Evolutionary conservation across 2,113 vertebrate genomes (phyloP).

Genomic region (Oncorhynchus tshawytscha): DNA sequence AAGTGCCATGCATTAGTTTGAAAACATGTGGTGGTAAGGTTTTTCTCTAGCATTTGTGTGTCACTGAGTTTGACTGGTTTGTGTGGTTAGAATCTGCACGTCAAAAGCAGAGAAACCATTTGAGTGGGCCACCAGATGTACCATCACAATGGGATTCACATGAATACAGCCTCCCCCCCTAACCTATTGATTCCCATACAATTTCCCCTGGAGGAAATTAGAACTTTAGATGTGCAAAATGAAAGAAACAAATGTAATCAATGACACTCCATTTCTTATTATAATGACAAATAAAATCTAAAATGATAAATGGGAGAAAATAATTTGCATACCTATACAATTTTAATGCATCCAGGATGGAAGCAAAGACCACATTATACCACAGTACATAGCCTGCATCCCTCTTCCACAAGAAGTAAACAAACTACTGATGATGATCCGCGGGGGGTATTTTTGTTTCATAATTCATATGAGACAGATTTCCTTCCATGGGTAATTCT

Average conservation of each 20-base stretch:
- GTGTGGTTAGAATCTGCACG: slow-evolving; percentile 30
- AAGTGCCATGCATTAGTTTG: slow-evolving; percentile 16
- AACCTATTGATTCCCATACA: background rate
- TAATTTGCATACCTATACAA: slow-evolving; percentile 58
- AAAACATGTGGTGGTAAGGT: slow-evolving; percentile 52
- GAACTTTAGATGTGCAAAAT: slow-evolving; percentile 9
- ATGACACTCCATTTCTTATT: slow-evolving; percentile 8
- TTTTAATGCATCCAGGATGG: slow-evolving; percentile 37
- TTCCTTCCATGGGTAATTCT: slow-evolving; percentile 25
- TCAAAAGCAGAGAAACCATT: slow-evolving; percentile 54
- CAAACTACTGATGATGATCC: slow-evolving; percentile 26
- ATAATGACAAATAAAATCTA: slow-evolving; percentile 21
- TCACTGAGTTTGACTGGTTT: slow-evolving; percentile 49
- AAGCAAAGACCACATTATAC: slow-evolving; percentile 7
- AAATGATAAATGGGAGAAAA: slow-evolving; percentile 9
- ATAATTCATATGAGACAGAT: slow-evolving; percentile 26
- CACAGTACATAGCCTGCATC: background rate
- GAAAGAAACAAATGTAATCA: slow-evolving; percentile 41
- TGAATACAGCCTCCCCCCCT: slow-evolving; percentile 18
- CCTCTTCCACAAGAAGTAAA: slow-evolving; percentile 20
- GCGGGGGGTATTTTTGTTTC: slow-evolving; percentile 14
- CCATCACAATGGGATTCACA: slow-evolving; percentile 29
- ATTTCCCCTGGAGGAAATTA: slow-evolving; percentile 6
- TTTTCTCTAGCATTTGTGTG: slow-evolving; percentile 45
- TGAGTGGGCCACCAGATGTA: slow-evolving; percentile 70